phyloP scores from a whole-genome alignment of 2,888 invertebrate genomes.

The Phlogophora meticulosa region DNA sequence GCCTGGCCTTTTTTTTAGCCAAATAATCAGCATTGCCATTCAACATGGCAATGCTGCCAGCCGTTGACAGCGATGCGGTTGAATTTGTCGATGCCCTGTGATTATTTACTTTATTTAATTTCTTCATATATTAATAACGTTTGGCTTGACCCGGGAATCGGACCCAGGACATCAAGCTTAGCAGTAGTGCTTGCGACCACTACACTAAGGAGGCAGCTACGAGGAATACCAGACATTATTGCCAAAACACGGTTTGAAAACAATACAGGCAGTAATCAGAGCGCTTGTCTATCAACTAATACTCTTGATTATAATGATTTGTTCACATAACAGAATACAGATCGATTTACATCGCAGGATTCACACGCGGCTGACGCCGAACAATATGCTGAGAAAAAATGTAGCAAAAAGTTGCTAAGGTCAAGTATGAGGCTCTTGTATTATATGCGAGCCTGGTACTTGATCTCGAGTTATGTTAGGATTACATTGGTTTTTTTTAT shows the following conservation, averaged over 20 bases:
- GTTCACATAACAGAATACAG: conserved; percentile 7
- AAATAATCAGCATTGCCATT: too few relatives aligned
- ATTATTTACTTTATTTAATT: too few relatives aligned
- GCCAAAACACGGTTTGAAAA: background rate
- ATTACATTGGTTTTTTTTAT: conserved; percentile 14
- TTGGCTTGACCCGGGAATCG: too few relatives aligned
- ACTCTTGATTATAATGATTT: background rate
- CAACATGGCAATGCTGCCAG: too few relatives aligned
- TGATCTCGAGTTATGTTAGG: conserved; percentile 2
- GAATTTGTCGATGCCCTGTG: too few relatives aligned
- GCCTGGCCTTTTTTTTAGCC: too few relatives aligned
- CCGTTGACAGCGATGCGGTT: too few relatives aligned
- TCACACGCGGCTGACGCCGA: conserved; percentile 55
- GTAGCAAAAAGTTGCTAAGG: conserved; percentile 56
- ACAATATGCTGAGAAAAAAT: conserved; percentile 61
- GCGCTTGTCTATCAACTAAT: conserved; percentile 1
- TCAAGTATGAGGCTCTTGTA: conserved; percentile 31
- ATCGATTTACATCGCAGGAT: conserved; percentile 46
- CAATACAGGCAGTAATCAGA: conserved; percentile 2
- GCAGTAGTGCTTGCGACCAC: too few relatives aligned
- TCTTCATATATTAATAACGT: too few relatives aligned
- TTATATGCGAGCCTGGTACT: conserved; percentile 26
- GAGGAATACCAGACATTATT: background rate
- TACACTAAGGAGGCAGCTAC: too few relatives aligned
- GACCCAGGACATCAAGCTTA: too few relatives aligned